Conservation (phyloP, 2,888 invertebrate genomes). For the Blastobasis adustella region DNA sequence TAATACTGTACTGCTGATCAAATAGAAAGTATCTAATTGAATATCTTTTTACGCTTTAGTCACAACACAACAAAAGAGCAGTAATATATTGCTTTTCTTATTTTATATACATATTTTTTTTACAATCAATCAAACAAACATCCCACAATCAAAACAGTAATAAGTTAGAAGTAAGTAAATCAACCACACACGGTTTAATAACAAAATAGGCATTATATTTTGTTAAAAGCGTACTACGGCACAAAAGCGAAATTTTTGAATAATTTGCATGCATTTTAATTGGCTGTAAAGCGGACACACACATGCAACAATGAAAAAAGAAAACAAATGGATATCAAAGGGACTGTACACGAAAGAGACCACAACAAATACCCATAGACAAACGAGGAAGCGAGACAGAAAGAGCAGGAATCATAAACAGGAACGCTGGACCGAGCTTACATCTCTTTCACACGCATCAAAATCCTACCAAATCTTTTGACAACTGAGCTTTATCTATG, state of each 20-base stretch:
- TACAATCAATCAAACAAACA: slow-evolving; percentile 44
- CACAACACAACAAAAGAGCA: slow-evolving; percentile 32
- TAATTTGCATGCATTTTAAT: slow-evolving; percentile 9
- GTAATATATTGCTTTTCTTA: slow-evolving; percentile 37
- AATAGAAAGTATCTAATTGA: too few relatives aligned
- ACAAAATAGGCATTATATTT: slow-evolving; percentile 1
- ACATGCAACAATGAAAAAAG: slow-evolving; percentile 17
- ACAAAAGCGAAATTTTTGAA: too few relatives aligned
- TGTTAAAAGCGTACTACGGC: not conserved
- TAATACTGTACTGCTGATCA: too few relatives aligned
- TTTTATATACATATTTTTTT: not conserved
- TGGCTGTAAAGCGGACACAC: slow-evolving; percentile 22
- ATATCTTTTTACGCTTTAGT: slow-evolving; percentile 28
- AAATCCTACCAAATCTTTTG: too few relatives aligned
- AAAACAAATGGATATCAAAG: slow-evolving; percentile 14
- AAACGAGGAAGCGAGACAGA: slow-evolving; percentile 28
- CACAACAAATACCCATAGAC: slow-evolving; percentile 30
- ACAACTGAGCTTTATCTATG: too few relatives aligned
- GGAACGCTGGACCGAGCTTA: slow-evolving; percentile 53
- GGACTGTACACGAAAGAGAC: slow-evolving; percentile 18
- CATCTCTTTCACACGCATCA: slow-evolving; percentile 43
- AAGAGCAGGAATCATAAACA: slow-evolving; percentile 20
- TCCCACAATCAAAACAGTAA: slow-evolving; percentile 38
- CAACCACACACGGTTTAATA: not conserved
- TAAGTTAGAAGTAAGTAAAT: not conserved